Base-by-base conservation (phyloP, 2,797 vertebrate genomes). In the Hyperoplus immaculatus region DNA sequence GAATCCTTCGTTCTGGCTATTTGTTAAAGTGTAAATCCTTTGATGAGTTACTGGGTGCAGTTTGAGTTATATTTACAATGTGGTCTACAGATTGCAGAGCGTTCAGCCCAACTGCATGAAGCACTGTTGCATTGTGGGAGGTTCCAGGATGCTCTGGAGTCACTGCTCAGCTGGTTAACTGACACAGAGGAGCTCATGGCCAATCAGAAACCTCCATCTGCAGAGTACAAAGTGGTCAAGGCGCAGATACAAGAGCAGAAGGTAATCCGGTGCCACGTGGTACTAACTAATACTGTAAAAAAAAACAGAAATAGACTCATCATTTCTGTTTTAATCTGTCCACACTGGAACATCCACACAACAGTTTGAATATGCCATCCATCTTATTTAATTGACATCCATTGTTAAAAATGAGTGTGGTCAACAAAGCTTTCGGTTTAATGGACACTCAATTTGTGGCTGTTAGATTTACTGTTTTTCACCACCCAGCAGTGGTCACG, bases 191-290 rank as follows among this genome's bases (percentile, higher is more conserved):
- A 99, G 36, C 97, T 99, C 0, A 95, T 99, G 85, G 96, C 97
- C 93, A 99, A 96, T 93, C 98, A 99, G 77, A 99, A 99, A 77
- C 96, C 97, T 56, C 97, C 97, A 0, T 99, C 98, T 29, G 98
- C 98, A 0, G 98, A 99, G 90, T 99, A 96, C 93, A 99, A 99
- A 96, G 98, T 99, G 65, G 98, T 99, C 73, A 99, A 99, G 90
- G 98, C 98, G 57, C 98, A 99, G 93, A 99, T 99, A 92, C 98
- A 99, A 88, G 98, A 99, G 87, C 98, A 99, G 89, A 99, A 98
- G 94, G 98, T 99, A 93, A 94, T 93, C 85, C 1, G 6, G n/a
- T 36, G 3, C 53, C 51, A 55, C 15, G 0, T 55, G 15, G 58
- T 10, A 11, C 54, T 67, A 80, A 68, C 58, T 29, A 29, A 29